phyloP scores from a whole-genome alignment of 2,797 vertebrate genomes.

The Microhierax caerulescens region DNA sequence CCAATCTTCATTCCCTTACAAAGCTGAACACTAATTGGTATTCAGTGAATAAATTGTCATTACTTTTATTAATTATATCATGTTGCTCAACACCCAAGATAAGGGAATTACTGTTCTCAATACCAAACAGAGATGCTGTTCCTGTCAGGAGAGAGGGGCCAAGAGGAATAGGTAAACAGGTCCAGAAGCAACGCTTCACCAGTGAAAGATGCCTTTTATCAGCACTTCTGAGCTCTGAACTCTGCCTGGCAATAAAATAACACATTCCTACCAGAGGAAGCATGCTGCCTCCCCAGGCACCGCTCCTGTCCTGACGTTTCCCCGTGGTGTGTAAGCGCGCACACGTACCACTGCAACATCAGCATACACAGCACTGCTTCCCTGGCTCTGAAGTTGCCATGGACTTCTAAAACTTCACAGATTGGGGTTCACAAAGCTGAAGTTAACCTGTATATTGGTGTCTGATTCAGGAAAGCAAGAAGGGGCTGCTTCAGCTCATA shows the following conservation, averaged over 20 bases:
- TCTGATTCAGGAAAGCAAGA: neutral
- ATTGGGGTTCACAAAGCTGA: neutral
- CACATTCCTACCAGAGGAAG: accelerated
- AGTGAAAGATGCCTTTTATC: neutral
- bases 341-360: accelerated
- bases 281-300: neutral
- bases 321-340: accelerated
- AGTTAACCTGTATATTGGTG: neutral
- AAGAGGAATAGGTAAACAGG: neutral
- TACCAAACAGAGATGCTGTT: neutral
- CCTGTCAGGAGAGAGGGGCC: neutral
- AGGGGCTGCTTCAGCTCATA: neutral
- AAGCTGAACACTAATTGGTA: neutral
- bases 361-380: accelerated
- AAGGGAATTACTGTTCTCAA: neutral
- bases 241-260: accelerated
- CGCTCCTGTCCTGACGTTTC: accelerated
- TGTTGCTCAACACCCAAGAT: neutral
- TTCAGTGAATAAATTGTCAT: neutral
- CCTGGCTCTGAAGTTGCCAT: accelerated
- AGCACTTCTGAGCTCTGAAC: neutral
- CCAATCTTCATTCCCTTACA: neutral
- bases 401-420: neutral
- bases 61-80: conserved; percentile 1
- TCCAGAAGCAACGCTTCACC: neutral